Conservation (phyloP, 2,797 vertebrate species). For the Anguilla anguilla region DNA sequence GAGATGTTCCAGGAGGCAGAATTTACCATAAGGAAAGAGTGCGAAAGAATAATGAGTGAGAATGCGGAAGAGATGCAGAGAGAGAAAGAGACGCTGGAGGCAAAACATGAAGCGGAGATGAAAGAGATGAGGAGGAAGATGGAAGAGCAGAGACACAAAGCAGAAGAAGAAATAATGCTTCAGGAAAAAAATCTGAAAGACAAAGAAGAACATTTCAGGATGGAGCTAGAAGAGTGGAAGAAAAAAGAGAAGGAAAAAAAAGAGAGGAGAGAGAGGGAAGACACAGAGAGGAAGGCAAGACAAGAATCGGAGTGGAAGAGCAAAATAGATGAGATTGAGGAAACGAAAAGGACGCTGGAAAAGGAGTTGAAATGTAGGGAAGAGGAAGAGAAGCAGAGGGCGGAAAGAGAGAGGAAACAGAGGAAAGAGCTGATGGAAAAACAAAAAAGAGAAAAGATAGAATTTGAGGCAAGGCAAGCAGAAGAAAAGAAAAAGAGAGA, state of each 20-base stretch:
- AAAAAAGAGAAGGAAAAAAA: neutral
- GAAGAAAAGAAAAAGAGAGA: neutral
- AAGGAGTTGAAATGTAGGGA: neutral
- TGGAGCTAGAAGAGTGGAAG: neutral
- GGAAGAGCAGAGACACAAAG: neutral
- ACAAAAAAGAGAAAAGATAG: neutral
- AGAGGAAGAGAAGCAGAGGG: neutral
- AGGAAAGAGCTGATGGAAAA: no score
- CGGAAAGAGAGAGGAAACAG: neutral
- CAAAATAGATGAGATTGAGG: neutral
- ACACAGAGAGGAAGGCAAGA: neutral
- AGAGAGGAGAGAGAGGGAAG: neutral
- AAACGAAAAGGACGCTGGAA: neutral
- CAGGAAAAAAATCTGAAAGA: neutral
- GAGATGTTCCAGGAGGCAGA: conserved; percentile 22
- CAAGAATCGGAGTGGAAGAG: neutral
- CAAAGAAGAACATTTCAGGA: neutral
- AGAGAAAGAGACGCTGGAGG: neutral
- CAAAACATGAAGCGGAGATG: neutral
- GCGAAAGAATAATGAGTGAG: neutral
- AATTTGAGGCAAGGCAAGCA: neutral
- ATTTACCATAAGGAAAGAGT: neutral
- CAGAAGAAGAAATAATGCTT: neutral
- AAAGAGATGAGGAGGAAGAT: neutral
- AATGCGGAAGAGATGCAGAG: neutral